phyloP scores from a whole-genome alignment of 1,140 invertebrate genomes.

The Ylistrum balloti region DNA sequence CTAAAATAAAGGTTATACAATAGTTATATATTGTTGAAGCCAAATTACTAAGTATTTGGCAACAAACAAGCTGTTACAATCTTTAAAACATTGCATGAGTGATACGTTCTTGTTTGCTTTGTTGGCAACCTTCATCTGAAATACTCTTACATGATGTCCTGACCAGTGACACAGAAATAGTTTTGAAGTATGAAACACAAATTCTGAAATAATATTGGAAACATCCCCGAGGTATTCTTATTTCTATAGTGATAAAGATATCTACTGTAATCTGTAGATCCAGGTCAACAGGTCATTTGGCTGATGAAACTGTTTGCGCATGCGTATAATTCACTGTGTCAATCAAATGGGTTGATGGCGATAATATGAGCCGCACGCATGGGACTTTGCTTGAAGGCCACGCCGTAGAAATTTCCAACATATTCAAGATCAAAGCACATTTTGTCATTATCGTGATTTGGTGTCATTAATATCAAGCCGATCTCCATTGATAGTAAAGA shows the following conservation, averaged over 20 bases:
- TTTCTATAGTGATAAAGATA: background rate
- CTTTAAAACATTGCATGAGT: too few species aligned
- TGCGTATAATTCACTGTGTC: conserved; percentile 8
- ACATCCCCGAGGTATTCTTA: background rate
- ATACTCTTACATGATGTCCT: too few species aligned
- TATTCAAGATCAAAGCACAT: conserved; percentile 13
- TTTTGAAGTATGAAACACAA: too few species aligned
- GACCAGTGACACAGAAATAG: too few species aligned
- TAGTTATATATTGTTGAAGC: too few species aligned
- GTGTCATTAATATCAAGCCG: conserved; percentile 6
- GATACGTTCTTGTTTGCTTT: too few species aligned
- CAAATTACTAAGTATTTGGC: too few species aligned
- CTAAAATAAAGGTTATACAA: too few species aligned
- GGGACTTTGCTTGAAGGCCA: background rate
- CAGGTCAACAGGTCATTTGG: background rate
- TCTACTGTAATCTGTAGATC: background rate
- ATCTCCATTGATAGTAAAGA: conserved; percentile 1
- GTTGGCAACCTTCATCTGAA: too few species aligned
- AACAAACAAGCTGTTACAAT: too few species aligned
- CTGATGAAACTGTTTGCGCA: background rate
- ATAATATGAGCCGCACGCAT: conserved; percentile 7
- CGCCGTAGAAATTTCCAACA: background rate
- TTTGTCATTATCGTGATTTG: background rate
- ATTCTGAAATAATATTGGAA: too few species aligned
- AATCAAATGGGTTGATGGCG: background rate